phyloP scores from a whole-genome alignment of 2,888 invertebrate genomes.

The Dasypogon diadema region DNA sequence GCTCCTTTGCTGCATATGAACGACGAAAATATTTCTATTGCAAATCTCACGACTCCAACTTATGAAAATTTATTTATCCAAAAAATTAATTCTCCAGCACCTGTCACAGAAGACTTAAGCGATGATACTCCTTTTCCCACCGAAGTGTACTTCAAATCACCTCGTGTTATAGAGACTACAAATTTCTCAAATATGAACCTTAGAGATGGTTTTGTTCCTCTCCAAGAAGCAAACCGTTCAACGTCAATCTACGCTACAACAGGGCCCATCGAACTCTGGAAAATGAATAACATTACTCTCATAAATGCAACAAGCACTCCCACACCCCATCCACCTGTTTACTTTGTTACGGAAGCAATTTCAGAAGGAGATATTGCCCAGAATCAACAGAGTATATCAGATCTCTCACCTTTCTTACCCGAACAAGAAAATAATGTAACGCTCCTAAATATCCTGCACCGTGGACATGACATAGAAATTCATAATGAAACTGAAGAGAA shows the following conservation, averaged over 20 bases:
- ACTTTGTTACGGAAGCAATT: conserved; percentile 56
- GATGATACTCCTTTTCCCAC: conserved; percentile 58
- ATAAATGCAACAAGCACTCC: conserved; percentile 5
- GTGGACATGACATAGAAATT: conserved; percentile 71
- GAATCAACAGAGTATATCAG: conserved; percentile 49
- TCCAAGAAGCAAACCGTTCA: conserved; percentile 38
- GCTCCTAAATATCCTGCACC: conserved; percentile 73
- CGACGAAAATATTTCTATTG: not conserved
- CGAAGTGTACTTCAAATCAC: conserved; percentile 57
- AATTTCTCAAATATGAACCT: conserved; percentile 53
- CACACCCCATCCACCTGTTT: conserved; percentile 39
- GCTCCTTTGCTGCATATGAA: not conserved
- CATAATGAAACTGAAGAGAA: conserved; percentile 54
- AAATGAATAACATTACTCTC: not conserved
- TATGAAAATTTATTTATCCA: not conserved
- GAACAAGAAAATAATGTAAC: conserved; percentile 75
- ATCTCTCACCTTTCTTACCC: conserved; percentile 72
- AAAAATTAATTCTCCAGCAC: conserved; percentile 54
- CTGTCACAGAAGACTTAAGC: conserved; percentile 57
- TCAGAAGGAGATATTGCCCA: conserved; percentile 49
- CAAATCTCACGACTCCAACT: not conserved
- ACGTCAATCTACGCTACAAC: conserved; percentile 57
- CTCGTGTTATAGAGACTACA: conserved; percentile 35
- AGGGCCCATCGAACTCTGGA: conserved; percentile 54
- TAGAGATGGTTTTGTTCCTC: conserved; percentile 55